Conservation (phyloP, 2,797 vertebrate genomes). For the Lophotriccus pileatus region DNA sequence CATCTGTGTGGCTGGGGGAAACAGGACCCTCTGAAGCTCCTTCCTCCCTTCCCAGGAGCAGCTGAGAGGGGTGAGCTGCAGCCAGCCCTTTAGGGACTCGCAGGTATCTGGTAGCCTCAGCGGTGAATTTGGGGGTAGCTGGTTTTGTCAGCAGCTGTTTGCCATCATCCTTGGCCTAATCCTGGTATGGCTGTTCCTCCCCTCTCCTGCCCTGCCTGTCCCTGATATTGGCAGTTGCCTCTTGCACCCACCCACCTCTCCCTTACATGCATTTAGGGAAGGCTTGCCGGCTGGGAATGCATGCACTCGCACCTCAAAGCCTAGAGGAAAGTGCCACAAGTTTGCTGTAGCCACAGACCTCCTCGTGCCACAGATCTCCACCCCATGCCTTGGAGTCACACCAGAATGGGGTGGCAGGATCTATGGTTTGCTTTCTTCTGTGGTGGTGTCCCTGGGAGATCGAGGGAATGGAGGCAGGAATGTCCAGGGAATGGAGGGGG, state of each 20-base stretch:
- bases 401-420: not conserved
- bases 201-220: not conserved
- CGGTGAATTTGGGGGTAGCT: not conserved
- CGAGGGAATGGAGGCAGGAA: not conserved
- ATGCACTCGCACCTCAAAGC: fast-evolving
- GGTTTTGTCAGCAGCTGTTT: not conserved
- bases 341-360: not conserved
- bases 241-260: not conserved
- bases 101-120: not conserved
- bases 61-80: not conserved
- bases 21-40: not conserved
- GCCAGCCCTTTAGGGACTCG: not conserved
- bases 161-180: not conserved
- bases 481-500: not conserved
- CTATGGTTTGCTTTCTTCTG: not conserved
- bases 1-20: not conserved
- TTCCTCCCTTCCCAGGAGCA: not conserved
- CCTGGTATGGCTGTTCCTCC: not conserved
- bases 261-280: not conserved
- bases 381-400: not conserved
- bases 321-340: not conserved
- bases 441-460: not conserved
- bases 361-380: not conserved
- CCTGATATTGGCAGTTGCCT: not conserved
- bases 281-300: fast-evolving